Evolutionary conservation across 2,797 vertebrate species (phyloP).

Genomic region (Acomys russatus): DNA sequence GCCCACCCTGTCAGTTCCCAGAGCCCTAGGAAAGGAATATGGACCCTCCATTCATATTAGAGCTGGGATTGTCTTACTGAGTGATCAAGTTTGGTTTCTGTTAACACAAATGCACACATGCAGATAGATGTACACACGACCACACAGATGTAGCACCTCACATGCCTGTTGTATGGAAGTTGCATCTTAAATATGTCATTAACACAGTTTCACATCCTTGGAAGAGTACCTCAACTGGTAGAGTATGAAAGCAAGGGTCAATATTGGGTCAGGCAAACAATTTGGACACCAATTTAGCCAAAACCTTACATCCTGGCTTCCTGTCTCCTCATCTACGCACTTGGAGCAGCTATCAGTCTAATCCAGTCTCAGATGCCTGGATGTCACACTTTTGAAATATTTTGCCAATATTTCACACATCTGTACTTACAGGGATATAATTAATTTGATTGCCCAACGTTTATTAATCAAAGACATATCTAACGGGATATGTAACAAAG

Average conservation of each 20-base stretch:
- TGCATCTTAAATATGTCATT: background rate
- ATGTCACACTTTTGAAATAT: constrained; percentile 50
- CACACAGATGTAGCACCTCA: background rate
- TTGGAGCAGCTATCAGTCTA: background rate
- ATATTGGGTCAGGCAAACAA: background rate
- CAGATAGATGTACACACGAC: fast-evolving
- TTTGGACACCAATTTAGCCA: background rate
- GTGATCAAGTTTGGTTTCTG: background rate
- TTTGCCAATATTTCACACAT: constrained; percentile 37
- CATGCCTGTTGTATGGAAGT: fast-evolving
- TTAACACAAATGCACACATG: fast-evolving
- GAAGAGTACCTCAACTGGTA: background rate
- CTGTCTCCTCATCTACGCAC: background rate
- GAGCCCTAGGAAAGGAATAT: fast-evolving
- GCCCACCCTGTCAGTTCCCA: background rate
- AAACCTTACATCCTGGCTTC: background rate
- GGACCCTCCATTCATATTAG: too few relatives aligned
- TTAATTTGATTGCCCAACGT: constrained; percentile 66
- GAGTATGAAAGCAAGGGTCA: background rate
- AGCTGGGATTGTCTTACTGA: background rate
- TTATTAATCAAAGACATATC: constrained; percentile 77
- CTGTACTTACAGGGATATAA: constrained; percentile 52
- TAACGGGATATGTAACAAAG: constrained; percentile 56
- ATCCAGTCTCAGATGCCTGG: background rate
- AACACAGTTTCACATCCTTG: background rate